A percentile compares a stretch with the other conserved stretches of the same genome.
These are phyloP conservation scores for Carduelis carduelis DNA, from an alignment of 2,797 vertebrate species.

Conservation along the genomic window DNA sequence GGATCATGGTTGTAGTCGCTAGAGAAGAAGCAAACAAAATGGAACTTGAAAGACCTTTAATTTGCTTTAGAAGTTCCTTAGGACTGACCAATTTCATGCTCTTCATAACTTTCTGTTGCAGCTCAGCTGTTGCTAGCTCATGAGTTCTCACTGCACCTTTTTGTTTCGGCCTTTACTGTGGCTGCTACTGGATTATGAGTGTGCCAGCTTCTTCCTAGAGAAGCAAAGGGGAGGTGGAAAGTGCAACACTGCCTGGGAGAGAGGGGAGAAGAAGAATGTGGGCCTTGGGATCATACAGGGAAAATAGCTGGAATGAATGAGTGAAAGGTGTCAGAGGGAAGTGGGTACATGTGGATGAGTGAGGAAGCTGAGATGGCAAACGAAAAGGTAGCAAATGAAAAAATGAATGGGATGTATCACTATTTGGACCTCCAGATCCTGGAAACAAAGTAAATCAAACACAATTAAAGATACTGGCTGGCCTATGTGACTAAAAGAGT, in stretches of 20 bases:
- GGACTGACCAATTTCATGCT: background rate
- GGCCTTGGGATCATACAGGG: background rate
- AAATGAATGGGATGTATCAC: background rate
- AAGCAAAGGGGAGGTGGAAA: background rate
- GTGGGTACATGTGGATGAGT: background rate
- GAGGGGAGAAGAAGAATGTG: background rate
- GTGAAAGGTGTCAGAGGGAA: background rate
- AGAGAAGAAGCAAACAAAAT: background rate
- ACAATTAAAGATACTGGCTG: background rate
- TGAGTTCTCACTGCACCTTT: background rate
- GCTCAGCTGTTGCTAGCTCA: background rate
- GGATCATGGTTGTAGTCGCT: background rate
- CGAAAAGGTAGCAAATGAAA: background rate
- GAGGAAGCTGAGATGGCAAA: background rate
- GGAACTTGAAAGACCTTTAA: background rate
- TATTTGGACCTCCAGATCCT: background rate
- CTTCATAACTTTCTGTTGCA: background rate
- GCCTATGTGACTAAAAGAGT: background rate
- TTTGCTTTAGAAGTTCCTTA: background rate
- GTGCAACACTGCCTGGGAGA: background rate
- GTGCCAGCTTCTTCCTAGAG: background rate
- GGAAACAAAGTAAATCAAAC: background rate
- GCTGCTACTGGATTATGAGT: background rate
- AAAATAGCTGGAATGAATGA: background rate
- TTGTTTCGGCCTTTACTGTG: background rate